Evolutionary conservation across 1,140 invertebrate species (phyloP), one percentile per base, ranked within the genome.

Genomic region (Gryllus bimaculatus): DNA sequence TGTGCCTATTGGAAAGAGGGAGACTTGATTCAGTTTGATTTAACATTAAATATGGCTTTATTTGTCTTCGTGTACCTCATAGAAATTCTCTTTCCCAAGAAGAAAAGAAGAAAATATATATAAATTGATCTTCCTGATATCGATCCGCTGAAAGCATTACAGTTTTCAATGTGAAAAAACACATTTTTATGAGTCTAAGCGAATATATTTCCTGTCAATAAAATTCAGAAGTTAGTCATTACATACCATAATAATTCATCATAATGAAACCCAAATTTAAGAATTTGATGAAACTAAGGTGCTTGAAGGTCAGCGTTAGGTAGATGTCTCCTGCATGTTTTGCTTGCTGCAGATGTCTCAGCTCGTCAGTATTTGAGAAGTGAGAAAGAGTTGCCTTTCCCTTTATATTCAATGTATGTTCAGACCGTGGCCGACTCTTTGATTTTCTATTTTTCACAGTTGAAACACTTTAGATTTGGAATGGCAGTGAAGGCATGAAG

Each of bases 381-480:
- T 83, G 88, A 92, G 4, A 89, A 89, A 82, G 86, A 90, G 80
- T 86, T 93, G 75, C 91, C 93, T 18, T 89, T 92, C 83, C 95
- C 95, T 96, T 75, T 90, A 91, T 48, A 84, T 96, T 12, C 95
- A 96, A 83, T 92, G 92, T 83, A 87, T n/a, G n/a, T 96, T 80
- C 92, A 95, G 76, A 91, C 92, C 2, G 91, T 84, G 91, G 93
- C 18, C 86, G 89, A 79, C 84, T 86, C 8, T 94, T 94, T 83
- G 90, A 95, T 96, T 96, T 85, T 91, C 91, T 12, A 89, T 94
- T 66, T 91, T 94, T 81, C n/a, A n/a, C 94, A 97, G 86, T 86
- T 97, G n/a, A n/a, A 96, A 97, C 83, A 95, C 94, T 5, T 85
- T 96, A 21, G 87, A 94, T 85, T 81, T 94, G 8, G 8, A 87